These are phyloP conservation scores for Tor tambroides DNA, from an alignment of 2,113 vertebrate species.

Conservation along the genomic window DNA sequence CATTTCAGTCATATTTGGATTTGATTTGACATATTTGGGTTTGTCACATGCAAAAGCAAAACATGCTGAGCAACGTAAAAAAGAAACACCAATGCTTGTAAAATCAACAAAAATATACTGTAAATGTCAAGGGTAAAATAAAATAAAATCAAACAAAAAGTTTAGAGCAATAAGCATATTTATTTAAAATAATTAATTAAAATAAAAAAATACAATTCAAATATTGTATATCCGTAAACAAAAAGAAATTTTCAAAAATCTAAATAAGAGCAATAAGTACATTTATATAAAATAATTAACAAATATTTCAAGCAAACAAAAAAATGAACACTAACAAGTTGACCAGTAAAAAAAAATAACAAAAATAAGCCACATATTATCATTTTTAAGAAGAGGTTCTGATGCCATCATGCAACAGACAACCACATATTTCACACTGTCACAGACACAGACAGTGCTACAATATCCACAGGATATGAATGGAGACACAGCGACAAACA, in stretches of 20 bases:
- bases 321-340: neutral
- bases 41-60: slow-evolving; percentile 28
- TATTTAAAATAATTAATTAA: too few species aligned
- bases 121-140: neutral
- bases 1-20: slow-evolving; percentile 26
- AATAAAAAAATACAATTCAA: too few species aligned
- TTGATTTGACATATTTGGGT: neutral
- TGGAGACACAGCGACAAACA: slow-evolving; percentile 28
- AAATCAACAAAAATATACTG: neutral
- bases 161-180: neutral
- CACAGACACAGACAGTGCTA: slow-evolving; percentile 8
- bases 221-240: neutral
- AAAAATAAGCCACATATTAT: neutral
- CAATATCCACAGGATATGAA: neutral
- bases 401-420: slow-evolving; percentile 13
- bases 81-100: neutral
- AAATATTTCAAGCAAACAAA: too few species aligned
- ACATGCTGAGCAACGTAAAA: slow-evolving; percentile 1
- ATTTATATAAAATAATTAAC: neutral
- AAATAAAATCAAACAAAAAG: neutral
- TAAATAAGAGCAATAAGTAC: neutral
- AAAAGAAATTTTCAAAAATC: neutral
- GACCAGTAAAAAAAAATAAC: neutral
- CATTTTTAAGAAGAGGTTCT: neutral
- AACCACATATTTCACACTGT: slow-evolving; percentile 9